phyloP scores from a whole-genome alignment of 2,797 vertebrate genomes.

The Callimico goeldii region DNA sequence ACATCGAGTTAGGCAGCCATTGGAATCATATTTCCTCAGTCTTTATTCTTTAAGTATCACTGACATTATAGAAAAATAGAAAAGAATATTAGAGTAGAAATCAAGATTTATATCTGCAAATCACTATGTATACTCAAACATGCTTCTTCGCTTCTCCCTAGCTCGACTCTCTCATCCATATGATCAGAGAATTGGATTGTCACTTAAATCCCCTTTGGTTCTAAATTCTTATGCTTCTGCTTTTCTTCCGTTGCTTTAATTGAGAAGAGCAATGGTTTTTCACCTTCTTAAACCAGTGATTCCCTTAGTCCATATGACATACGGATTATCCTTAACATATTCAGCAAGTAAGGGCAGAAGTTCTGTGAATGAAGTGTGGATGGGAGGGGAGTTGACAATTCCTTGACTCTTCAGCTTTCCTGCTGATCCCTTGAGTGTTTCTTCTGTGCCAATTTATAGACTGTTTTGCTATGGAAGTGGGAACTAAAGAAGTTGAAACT shows the following conservation, averaged over 20 bases:
- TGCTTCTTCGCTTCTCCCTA: background rate
- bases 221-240: background rate
- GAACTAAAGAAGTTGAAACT: background rate
- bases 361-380: background rate
- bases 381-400: background rate
- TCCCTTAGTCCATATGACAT: background rate
- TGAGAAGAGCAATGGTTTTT: background rate
- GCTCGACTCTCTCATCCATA: background rate
- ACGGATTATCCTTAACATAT: background rate
- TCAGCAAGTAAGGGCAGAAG: background rate
- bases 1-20: background rate
- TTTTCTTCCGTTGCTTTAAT: conserved; percentile 25
- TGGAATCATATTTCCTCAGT: background rate
- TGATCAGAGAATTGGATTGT: background rate
- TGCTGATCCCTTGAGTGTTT: background rate
- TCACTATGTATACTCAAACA: background rate
- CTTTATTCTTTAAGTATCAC: background rate
- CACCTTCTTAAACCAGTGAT: background rate
- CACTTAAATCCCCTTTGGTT: background rate
- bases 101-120: background rate
- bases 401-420: background rate
- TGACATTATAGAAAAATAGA: background rate
- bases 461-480: background rate
- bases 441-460: background rate
- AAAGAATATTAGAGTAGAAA: background rate